phyloP scores from a whole-genome alignment of 2,888 invertebrate genomes.

The Urechis unicinctus region DNA sequence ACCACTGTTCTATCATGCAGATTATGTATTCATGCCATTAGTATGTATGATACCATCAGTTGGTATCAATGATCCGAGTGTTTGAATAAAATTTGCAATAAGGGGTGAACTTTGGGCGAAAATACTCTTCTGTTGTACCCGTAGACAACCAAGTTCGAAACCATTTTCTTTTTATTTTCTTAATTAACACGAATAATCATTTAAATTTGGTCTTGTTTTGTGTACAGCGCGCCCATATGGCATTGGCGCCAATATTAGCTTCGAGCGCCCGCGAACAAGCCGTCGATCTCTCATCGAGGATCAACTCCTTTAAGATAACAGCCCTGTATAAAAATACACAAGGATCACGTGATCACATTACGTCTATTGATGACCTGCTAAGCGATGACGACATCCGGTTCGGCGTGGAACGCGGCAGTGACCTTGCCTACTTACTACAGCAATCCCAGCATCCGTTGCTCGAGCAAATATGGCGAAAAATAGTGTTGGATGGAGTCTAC shows the following conservation, averaged over 20 bases:
- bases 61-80: too few relatives aligned
- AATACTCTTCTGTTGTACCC: too few relatives aligned
- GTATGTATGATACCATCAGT: too few relatives aligned
- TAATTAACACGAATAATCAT: too few relatives aligned
- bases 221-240: slow-evolving; percentile 12
- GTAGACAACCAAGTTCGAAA: too few relatives aligned
- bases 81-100: too few relatives aligned
- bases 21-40: not conserved
- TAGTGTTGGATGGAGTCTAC: not conserved
- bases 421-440: not conserved
- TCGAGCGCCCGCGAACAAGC: slow-evolving; percentile 2
- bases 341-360: not conserved
- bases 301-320: not conserved
- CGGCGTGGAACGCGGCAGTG: slow-evolving; percentile 2
- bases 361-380: not conserved
- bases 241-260: slow-evolving; percentile 6
- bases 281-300: slow-evolving; percentile 6
- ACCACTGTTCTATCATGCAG: not conserved
- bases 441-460: not conserved
- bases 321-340: not conserved
- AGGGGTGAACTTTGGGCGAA: too few relatives aligned
- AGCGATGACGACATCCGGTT: not conserved
- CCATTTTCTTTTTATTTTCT: too few relatives aligned
- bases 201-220: not conserved
- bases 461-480: not conserved